Percentiles rank a stretch among this genome's conserved stretches.
Evolutionary conservation across 2,113 vertebrate species (phyloP).

Genomic region (Eretmochelys imbricata): DNA sequence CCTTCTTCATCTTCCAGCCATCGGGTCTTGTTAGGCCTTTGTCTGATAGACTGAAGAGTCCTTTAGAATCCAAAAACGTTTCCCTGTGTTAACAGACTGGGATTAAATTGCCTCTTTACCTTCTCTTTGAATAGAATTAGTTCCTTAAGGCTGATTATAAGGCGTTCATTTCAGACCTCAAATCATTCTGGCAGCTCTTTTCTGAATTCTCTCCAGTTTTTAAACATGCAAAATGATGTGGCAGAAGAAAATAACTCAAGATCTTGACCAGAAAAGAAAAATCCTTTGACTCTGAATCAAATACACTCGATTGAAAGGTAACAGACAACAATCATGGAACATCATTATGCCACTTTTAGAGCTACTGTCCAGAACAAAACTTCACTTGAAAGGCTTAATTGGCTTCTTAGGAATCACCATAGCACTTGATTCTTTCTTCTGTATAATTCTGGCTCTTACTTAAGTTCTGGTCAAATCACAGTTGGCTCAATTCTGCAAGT

Average conservation of each 20-base stretch:
- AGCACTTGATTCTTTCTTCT: background rate
- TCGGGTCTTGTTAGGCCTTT: background rate
- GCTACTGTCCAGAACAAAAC: background rate
- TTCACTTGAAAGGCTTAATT: background rate
- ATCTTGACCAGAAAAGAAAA: background rate
- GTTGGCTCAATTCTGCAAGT: background rate
- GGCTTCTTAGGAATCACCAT: background rate
- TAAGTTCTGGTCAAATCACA: background rate
- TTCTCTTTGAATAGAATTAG: conserved; percentile 22
- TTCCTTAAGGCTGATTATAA: conserved; percentile 2
- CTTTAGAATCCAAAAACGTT: background rate
- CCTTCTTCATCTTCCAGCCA: background rate
- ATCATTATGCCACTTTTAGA: background rate
- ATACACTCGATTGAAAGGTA: no score
- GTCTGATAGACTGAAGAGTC: background rate
- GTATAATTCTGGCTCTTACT: background rate
- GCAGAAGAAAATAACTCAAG: background rate
- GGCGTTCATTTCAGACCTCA: background rate
- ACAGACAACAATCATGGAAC: background rate
- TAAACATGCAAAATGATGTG: background rate
- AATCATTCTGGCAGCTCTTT: background rate
- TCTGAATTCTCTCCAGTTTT: background rate
- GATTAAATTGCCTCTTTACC: background rate
- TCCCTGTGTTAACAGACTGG: background rate
- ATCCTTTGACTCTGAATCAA: background rate